A percentile compares a stretch with the other conserved stretches of the same genome.
phyloP scores from a whole-genome alignment of 2,797 vertebrate genomes.

The Acropternis orthonyx region DNA sequence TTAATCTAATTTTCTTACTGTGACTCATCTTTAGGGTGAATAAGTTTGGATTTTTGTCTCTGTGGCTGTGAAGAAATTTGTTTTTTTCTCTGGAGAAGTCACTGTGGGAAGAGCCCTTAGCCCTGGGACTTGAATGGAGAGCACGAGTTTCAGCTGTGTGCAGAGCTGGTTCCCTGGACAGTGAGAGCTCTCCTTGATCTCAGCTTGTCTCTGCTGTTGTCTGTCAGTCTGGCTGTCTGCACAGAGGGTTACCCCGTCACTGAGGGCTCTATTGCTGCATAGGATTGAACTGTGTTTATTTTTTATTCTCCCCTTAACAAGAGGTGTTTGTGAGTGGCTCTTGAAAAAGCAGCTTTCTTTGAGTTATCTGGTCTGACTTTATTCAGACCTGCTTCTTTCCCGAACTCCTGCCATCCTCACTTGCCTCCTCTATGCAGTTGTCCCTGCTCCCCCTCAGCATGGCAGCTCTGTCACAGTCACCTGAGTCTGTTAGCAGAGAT shows the following conservation, averaged over 20 bases:
- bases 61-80: neutral
- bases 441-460: neutral
- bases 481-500: neutral
- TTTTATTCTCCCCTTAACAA: neutral
- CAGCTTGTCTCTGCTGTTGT: neutral
- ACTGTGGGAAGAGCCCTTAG: neutral
- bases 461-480: neutral
- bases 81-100: neutral
- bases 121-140: neutral
- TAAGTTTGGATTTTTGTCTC: neutral
- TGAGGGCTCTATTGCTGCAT: neutral
- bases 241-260: neutral
- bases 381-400: neutral
- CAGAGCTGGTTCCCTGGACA: neutral
- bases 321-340: neutral
- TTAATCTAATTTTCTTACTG: conserved; percentile 22
- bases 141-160: accelerated
- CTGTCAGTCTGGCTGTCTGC: neutral
- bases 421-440: neutral
- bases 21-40: conserved; percentile 10
- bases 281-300: neutral
- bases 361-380: neutral
- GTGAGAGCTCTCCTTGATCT: neutral
- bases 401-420: neutral
- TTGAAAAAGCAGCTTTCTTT: neutral